Conservation (phyloP, 2,113 vertebrate genomes). For the Colinus virginianus region DNA sequence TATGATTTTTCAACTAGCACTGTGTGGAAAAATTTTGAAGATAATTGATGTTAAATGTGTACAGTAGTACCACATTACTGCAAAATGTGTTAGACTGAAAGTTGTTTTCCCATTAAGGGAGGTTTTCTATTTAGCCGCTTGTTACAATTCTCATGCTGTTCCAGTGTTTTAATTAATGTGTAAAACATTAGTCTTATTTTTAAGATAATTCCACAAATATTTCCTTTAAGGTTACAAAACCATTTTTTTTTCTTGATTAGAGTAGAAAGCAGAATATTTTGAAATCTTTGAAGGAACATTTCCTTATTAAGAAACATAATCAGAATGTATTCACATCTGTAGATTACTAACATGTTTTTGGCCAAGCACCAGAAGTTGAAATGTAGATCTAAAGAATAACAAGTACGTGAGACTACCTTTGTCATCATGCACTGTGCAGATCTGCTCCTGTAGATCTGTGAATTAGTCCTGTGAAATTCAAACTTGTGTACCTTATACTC, state of each 20-base stretch:
- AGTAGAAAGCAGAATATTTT: neutral
- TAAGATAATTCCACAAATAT: neutral
- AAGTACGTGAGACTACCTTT: neutral
- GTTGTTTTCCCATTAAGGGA: neutral
- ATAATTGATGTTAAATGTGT: conserved; percentile 4
- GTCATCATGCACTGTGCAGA: neutral
- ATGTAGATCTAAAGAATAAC: neutral
- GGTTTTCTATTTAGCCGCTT: neutral
- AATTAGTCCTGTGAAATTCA: neutral
- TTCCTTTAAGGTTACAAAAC: neutral
- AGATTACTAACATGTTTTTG: neutral
- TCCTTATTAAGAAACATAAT: neutral
- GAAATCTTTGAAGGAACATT: neutral
- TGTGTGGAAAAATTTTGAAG: conserved; percentile 24
- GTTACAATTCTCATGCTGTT: neutral
- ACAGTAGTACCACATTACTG: neutral
- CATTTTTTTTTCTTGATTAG: neutral
- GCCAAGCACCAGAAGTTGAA: neutral
- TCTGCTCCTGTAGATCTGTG: neutral
- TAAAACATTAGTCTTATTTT: neutral
- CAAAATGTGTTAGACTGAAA: neutral
- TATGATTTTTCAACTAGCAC: conserved; percentile 38
- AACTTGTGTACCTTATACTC: neutral
- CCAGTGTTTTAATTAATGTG: neutral
- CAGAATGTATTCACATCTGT: neutral